Evolutionary conservation across 2,797 vertebrate genomes (phyloP).

Genomic region (Delichon dasypus): DNA sequence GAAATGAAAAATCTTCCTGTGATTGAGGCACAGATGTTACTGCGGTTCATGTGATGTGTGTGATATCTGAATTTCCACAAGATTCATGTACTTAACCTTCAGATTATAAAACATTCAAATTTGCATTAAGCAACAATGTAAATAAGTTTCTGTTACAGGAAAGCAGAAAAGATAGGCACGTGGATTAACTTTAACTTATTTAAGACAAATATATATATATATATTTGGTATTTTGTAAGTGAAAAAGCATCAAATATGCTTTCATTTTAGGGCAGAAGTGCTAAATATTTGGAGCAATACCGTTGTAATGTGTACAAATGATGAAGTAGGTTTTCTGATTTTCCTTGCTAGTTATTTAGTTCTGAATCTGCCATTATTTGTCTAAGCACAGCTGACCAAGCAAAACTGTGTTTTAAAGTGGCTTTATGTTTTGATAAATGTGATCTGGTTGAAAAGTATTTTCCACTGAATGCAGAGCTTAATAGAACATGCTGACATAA

Average conservation of each 20-base stretch:
- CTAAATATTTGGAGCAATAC: conserved; percentile 79
- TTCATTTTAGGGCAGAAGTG: conserved; percentile 72
- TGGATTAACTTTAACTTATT: conserved; percentile 21
- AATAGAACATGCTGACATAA: conserved; percentile 88
- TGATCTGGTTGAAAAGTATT: conserved; percentile 88
- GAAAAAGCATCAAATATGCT: conserved; percentile 59
- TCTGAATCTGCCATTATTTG: conserved; percentile 87
- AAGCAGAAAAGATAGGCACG: conserved; percentile 16
- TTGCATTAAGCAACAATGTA: conserved; percentile 50
- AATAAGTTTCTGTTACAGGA: conserved; percentile 37
- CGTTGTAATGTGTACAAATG: conserved; percentile 75
- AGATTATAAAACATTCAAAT: conserved; percentile 49
- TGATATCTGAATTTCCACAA: conserved; percentile 43
- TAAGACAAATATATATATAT: background rate
- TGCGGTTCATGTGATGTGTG: conserved; percentile 5
- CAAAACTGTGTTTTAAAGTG: conserved; percentile 87
- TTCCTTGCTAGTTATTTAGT: conserved; percentile 83
- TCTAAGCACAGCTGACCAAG: conserved; percentile 88
- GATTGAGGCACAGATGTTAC: conserved; percentile 45
- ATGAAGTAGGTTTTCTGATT: conserved; percentile 81
- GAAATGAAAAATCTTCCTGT: conserved; percentile 52
- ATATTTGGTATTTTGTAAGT: conserved; percentile 29
- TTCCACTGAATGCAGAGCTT: conserved; percentile 86
- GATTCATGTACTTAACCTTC: conserved; percentile 55
- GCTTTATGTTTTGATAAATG: conserved; percentile 90